Percentiles rank a stretch among this genome's conserved stretches.
phyloP scores from a whole-genome alignment of 64 coral and sea anemone genomes.

The Dendrophyllia cribrosa region DNA sequence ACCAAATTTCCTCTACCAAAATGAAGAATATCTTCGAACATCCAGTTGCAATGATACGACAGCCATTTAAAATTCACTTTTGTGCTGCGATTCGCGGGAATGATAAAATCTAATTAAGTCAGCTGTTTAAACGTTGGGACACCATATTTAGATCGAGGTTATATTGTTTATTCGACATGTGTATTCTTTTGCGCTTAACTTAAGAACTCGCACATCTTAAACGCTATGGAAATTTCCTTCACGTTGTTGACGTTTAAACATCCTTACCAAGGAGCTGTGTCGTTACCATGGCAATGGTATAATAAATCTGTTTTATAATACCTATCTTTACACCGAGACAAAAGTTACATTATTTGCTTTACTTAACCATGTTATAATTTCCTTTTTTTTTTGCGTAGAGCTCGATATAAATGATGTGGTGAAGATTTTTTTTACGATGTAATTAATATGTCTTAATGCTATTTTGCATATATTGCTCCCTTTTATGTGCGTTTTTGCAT shows the following conservation, averaged over 20 bases:
- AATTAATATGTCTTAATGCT: background rate
- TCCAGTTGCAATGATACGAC: background rate
- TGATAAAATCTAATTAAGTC: conserved; percentile 42
- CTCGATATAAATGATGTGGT: no score
- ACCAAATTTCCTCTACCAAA: background rate
- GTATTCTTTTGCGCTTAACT: background rate
- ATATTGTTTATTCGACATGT: background rate
- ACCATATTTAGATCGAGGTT: conserved; percentile 65
- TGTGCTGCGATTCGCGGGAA: background rate
- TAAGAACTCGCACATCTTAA: background rate
- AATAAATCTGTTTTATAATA: background rate
- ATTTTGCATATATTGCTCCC: background rate
- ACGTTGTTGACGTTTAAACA: background rate
- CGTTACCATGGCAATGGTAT: background rate
- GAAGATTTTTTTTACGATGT: background rate
- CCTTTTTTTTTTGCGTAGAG: no score
- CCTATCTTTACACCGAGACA: background rate
- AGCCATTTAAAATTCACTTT: background rate
- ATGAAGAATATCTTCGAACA: background rate
- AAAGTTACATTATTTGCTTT: background rate
- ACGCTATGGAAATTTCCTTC: conserved; percentile 24
- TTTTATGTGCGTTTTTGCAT: background rate
- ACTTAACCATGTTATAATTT: no score
- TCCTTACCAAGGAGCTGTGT: background rate
- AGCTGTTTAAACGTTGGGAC: conserved; percentile 71